A percentile compares a stretch with the other conserved stretches of the same genome.
Evolutionary conservation across 2,797 vertebrate species (phyloP).

Genomic region (Takifugu ocellatus): DNA sequence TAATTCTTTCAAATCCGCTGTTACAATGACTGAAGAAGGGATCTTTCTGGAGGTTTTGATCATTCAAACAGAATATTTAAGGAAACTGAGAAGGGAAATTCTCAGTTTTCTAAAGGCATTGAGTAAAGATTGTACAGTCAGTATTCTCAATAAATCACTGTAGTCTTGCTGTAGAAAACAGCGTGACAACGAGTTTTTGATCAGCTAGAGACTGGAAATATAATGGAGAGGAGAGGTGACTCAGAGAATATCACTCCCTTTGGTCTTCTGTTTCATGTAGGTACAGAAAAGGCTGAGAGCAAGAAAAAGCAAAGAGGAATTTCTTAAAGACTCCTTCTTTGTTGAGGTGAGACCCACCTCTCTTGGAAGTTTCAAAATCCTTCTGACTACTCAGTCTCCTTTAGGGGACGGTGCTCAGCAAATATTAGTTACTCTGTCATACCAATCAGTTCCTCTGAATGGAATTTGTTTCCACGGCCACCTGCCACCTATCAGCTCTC

Average conservation of each 20-base stretch:
- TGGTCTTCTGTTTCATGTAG: conserved; percentile 19
- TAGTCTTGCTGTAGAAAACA: conserved; percentile 7
- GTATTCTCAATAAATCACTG: conserved; percentile 12
- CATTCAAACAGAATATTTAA: conserved; percentile 6
- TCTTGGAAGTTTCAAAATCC: conserved; percentile 18
- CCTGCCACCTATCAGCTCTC: conserved; percentile 23
- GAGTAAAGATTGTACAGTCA: conserved; percentile 5
- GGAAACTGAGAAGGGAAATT: conserved; percentile 8
- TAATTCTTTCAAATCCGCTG: no score
- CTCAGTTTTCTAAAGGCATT: conserved; percentile 11
- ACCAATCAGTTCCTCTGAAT: conserved; percentile 10
- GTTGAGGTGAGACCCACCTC: conserved; percentile 38
- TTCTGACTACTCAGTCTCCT: conserved; percentile 11
- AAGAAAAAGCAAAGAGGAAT: conserved; percentile 13
- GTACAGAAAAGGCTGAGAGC: conserved; percentile 6
- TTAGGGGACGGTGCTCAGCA: conserved; percentile 6
- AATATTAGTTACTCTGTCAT: conserved; percentile 35
- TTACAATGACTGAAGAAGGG: no score
- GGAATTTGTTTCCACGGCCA: conserved; percentile 27
- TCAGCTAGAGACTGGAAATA: conserved; percentile 1
- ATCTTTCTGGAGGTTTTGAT: neutral
- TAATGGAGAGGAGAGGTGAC: conserved; percentile 20
- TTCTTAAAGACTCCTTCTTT: conserved; percentile 19
- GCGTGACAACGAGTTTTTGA: neutral
- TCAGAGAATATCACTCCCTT: conserved; percentile 40